Percentiles rank a stretch among this genome's conserved stretches.
These are phyloP conservation scores for Ascaphus truei DNA, from an alignment of 2,113 vertebrate genomes.

Conservation along the genomic window DNA sequence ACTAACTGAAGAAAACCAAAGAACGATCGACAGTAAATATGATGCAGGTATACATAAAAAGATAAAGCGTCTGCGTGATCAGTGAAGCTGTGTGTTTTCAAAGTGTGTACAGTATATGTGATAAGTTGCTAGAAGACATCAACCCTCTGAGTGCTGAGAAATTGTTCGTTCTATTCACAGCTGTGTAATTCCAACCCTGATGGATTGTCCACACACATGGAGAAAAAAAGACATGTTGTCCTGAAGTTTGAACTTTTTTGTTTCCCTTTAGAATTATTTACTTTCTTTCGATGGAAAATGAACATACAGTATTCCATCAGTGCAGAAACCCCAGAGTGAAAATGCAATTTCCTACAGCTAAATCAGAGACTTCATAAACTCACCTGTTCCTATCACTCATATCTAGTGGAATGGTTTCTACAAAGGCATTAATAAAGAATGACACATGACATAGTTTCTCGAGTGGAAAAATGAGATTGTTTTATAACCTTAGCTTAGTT, in stretches of 20 bases:
- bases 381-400: constrained; percentile 41
- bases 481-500: constrained; percentile 52
- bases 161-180: constrained; percentile 42
- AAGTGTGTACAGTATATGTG: background rate
- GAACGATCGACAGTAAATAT: background rate
- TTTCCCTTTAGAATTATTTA: constrained; percentile 49
- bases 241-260: constrained; percentile 41
- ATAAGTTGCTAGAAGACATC: constrained; percentile 36
- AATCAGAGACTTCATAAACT: constrained; percentile 45
- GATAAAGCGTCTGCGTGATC: background rate
- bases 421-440: constrained; percentile 51
- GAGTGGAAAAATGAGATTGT: constrained; percentile 44
- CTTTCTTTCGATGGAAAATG: constrained; percentile 44
- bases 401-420: constrained; percentile 41
- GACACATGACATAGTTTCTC: constrained; percentile 46
- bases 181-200: constrained; percentile 48
- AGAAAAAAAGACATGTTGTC: constrained; percentile 45
- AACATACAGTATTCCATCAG: constrained; percentile 49
- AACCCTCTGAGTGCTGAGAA: constrained; percentile 38
- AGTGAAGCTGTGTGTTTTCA: constrained; percentile 25
- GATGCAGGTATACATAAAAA: constrained; percentile 22
- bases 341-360: constrained; percentile 52
- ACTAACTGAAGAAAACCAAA: background rate
- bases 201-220: constrained; percentile 38
- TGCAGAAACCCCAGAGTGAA: constrained; percentile 45